Percentiles rank a stretch among this genome's conserved stretches.
phyloP scores from a whole-genome alignment of 1,140 invertebrate species.

The Drosophila arizonae region DNA sequence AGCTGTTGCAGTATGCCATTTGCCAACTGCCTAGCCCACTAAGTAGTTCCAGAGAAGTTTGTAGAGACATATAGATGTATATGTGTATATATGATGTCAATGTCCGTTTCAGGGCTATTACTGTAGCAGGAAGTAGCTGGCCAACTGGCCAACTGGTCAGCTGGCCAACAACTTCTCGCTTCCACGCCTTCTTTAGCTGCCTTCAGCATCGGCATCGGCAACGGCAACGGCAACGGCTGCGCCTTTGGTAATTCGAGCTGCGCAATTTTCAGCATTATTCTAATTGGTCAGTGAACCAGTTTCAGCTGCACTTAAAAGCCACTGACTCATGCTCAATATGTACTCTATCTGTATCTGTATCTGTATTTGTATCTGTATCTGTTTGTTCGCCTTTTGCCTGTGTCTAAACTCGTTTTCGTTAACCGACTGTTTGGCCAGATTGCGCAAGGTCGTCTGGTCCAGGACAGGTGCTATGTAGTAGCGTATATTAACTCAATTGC shows the following conservation, averaged over 20 bases:
- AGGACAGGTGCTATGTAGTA: conserved; percentile 69
- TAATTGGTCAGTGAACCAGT: conserved; percentile 75
- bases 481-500: conserved; percentile 58
- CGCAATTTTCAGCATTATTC: conserved; percentile 65
- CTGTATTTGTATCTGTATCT: neutral
- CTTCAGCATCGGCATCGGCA: neutral
- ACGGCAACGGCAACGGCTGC: neutral
- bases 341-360: conserved; percentile 20
- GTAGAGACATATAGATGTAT: neutral
- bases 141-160: conserved; percentile 23
- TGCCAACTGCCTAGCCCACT: conserved; percentile 42
- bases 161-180: conserved; percentile 3
- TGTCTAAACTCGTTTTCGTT: conserved; percentile 41
- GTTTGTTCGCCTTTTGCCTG: neutral
- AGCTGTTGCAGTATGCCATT: conserved; percentile 47
- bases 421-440: conserved; percentile 51
- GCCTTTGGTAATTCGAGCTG: conserved; percentile 15
- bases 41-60: neutral
- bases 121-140: conserved; percentile 69
- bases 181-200: conserved; percentile 17
- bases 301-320: conserved; percentile 43
- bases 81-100: conserved; percentile 26
- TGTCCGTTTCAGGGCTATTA: conserved; percentile 67
- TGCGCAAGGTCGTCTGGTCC: conserved; percentile 79
- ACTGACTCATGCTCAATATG: conserved; percentile 50